Evolutionary conservation across 2,888 invertebrate genomes (phyloP), one percentile per base, ranked within the genome.

Genomic region (Watsonalla cultraria): DNA sequence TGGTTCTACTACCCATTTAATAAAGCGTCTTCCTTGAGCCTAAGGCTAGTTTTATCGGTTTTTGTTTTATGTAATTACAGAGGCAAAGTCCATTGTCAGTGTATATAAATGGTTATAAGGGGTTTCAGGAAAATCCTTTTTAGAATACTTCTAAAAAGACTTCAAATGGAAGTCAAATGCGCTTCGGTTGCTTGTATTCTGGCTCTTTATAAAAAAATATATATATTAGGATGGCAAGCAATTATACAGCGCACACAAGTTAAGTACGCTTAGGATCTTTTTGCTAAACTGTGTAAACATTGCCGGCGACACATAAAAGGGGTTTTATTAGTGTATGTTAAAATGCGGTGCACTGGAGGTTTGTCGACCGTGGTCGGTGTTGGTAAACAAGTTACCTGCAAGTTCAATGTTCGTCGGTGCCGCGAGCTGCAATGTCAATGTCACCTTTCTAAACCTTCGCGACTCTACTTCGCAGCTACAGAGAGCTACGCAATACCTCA

Each of bases 341-440:
- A 11, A 11, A 11, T 37, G 37, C 37, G 37, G 37, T 37, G 8
- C 7, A 37, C 37, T 7, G 4, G 37, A 37, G 7, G 1, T 42
- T 42, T 42, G 5, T 8, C 11, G 11, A 42, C 11, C 9, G 14
- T 49, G 9, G 37, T 15, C 14, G 37, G 39, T 74, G 68, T 74
- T 74, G 61, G 68, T 77, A 82, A 82, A 81, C 77, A 81, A 70
- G 72, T 67, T 75, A 66, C 72, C 65, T 66, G 70, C 59, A 58
- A 74, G 84, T 82, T 86, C 86, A 85, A 80, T 69, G 84, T 64
- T 74, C 78, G 62, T 57, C 60, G 60, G 55, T 48, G 47, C 47
- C 47, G 66, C 66, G 58, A 56, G 59, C 58, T 56, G 59, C 85
- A 86, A 85, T 84, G 86, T 86, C 87, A 88, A 87, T 87, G 89